Conservation (phyloP, 2,797 vertebrate genomes). For the Mus caroli region DNA sequence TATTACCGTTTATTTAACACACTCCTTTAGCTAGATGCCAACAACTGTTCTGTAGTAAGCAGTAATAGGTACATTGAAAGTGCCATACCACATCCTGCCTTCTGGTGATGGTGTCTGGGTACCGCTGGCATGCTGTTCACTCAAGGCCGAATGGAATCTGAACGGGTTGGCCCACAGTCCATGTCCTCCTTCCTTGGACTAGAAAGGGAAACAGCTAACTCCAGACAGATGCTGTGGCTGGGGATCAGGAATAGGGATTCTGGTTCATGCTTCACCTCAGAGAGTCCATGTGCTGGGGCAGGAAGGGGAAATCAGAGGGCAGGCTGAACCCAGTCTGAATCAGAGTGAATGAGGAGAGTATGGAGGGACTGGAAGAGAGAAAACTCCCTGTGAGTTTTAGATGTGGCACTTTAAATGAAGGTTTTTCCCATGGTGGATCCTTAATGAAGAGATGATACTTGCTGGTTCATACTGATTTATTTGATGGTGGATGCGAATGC, state of each 20-base stretch:
- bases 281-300: neutral
- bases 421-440: neutral
- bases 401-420: neutral
- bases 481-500: neutral
- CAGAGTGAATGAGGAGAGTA: neutral
- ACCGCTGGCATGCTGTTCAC: neutral
- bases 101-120: neutral
- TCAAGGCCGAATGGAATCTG: neutral
- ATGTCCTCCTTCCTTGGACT: neutral
- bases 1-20: neutral
- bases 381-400: neutral
- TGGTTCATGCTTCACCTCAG: neutral
- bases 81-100: neutral
- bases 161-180: neutral
- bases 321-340: neutral
- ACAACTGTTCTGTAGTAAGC: neutral
- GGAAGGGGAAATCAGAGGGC: neutral
- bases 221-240: neutral
- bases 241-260: neutral
- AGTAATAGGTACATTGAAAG: slow-evolving; percentile 3
- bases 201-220: neutral
- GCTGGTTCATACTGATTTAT: neutral
- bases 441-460: neutral
- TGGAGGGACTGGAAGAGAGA: neutral
- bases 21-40: neutral